Conservation (phyloP, 2,888 invertebrate genomes). For the Acanthosepion pharaonis region DNA sequence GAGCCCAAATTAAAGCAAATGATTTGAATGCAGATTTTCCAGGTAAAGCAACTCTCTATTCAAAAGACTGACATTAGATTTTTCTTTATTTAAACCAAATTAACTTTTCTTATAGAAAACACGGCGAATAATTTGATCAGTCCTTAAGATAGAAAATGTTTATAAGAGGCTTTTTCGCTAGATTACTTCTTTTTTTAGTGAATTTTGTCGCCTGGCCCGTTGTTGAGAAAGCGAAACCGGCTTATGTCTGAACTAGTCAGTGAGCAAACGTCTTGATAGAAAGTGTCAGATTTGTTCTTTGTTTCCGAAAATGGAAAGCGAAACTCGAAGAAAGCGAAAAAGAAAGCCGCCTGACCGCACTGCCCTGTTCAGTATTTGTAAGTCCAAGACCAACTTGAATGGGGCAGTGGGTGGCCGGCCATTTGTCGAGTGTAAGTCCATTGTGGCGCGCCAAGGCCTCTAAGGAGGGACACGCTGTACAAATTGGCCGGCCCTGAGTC, state of each 20-base stretch:
- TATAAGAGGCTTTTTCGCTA: too few relatives aligned
- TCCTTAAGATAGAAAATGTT: too few relatives aligned
- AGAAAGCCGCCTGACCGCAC: background rate
- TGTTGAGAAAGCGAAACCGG: background rate
- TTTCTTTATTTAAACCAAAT: too few relatives aligned
- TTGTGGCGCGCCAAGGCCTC: background rate
- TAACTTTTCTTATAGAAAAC: too few relatives aligned
- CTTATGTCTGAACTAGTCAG: background rate
- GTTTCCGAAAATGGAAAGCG: background rate
- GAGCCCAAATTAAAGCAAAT: too few relatives aligned
- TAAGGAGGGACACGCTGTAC: background rate
- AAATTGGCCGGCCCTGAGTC: constrained; percentile 21
- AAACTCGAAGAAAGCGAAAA: background rate
- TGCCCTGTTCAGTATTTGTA: background rate
- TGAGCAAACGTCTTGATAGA: background rate
- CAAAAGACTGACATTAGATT: too few relatives aligned
- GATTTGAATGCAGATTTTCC: too few relatives aligned
- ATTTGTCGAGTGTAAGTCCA: background rate
- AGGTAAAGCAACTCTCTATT: too few relatives aligned
- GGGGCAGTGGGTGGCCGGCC: background rate
- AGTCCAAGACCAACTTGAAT: background rate
- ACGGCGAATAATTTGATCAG: too few relatives aligned
- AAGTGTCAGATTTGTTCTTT: background rate
- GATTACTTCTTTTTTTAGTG: too few relatives aligned
- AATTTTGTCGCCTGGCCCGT: background rate